Evolutionary conservation across 2,113 vertebrate genomes (phyloP), one percentile per base, ranked within the genome.

Genomic region (Tragulus kanchil): DNA sequence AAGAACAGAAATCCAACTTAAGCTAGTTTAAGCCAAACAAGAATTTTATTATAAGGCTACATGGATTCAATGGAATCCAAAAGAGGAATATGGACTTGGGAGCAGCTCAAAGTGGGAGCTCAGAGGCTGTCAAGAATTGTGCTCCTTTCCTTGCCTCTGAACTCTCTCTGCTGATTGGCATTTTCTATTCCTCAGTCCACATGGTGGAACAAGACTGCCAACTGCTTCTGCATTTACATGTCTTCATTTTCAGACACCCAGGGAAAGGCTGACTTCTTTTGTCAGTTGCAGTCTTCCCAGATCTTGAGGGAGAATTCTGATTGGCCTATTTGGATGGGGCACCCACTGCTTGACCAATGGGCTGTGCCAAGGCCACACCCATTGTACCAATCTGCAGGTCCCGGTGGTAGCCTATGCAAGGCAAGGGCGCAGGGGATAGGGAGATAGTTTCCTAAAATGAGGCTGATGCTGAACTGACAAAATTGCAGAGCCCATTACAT

Each of bases 111-210:
- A 85, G 50, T 31, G 21, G 58, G 73, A 48, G 52, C 89, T 73
- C 92, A 14, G 28, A 93, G 90, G 93, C 97, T 97, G 97, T 88
- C 95, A 92, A 92, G 92, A 65, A 88, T 50, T 67, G 52, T 17
- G 92, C 87, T 94, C 93, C 89, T 56, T 50, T 69, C 69, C 89
- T 85, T 83, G 91, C 89, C 84, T 87, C 95, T 42, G 92, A 85
- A 78, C 86, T 91, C 94, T 92, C 81, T 95, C 96, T 96, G 97
- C 96, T 97, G 96, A 97, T 97, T 97, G 97, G 96, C 97, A 97
- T 93, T 97, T 98, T 95, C 97, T 95, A 31, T 95, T 96, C 97
- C 95, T 97, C 97, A 96, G 97, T 94, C 97, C 97, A 97, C 97
- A 97, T 97, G 97, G 97, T 78, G 89, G 92, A 83, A 71, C 75